Conservation (phyloP, 2,797 vertebrate genomes). For the Podarcis siculus region DNA sequence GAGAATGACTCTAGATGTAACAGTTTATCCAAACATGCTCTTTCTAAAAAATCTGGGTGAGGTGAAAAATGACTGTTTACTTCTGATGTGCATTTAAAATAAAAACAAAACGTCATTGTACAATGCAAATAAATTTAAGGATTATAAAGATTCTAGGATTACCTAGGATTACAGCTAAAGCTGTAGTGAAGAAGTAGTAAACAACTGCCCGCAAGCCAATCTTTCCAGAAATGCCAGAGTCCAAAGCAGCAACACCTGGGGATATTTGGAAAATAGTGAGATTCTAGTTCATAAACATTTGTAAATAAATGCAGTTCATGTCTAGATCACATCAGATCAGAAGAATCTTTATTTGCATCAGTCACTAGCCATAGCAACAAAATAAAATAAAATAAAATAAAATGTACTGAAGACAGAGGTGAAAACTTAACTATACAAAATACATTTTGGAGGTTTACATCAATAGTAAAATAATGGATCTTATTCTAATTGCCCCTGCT, state of each 20-base stretch:
- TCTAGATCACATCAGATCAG: neutral
- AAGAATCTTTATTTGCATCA: too few relatives aligned
- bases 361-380: too few relatives aligned
- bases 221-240: conserved; percentile 92
- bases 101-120: conserved; percentile 3
- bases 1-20: neutral
- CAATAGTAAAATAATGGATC: too few relatives aligned
- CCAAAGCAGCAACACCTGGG: conserved; percentile 95
- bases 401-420: too few relatives aligned
- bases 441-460: too few relatives aligned
- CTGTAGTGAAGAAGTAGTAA: conserved; percentile 95
- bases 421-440: too few relatives aligned
- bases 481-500: too few relatives aligned
- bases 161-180: conserved; percentile 94
- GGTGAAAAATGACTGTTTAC: neutral
- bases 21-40: neutral
- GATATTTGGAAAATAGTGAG: neutral
- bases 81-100: neutral
- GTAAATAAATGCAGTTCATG: conserved; percentile 17
- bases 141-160: conserved; percentile 51
- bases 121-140: conserved; percentile 6
- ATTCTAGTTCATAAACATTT: neutral
- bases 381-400: too few relatives aligned
- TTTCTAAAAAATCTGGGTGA: neutral
- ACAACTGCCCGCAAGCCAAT: conserved; percentile 92